phyloP scores from a whole-genome alignment of 2,113 vertebrate genomes.

The Lamprologus ornatipinnis region DNA sequence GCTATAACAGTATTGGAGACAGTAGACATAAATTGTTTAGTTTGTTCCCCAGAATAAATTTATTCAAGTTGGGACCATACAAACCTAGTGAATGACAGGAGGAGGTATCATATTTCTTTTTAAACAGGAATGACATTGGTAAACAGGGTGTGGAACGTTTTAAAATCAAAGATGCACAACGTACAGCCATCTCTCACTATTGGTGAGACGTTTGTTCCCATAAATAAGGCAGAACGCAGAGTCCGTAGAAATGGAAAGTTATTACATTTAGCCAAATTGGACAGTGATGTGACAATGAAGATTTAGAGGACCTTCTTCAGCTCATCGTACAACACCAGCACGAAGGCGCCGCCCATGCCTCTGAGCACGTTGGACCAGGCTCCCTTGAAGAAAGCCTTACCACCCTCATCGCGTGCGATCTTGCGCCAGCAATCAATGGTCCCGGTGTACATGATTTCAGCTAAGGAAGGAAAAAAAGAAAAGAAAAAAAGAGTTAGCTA shows the following conservation, averaged over 20 bases:
- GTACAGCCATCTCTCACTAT: conserved; percentile 60
- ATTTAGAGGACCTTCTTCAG: conserved; percentile 86
- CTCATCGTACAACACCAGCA: conserved; percentile 93
- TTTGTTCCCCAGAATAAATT: conserved; percentile 70
- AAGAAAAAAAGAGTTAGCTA: background rate
- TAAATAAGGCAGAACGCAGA: conserved; percentile 79
- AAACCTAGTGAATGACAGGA: conserved; percentile 61
- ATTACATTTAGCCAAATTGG: conserved; percentile 78
- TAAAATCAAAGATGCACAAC: conserved; percentile 58
- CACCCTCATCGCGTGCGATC: conserved; percentile 84
- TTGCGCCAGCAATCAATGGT: conserved; percentile 94
- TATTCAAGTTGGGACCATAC: conserved; percentile 67
- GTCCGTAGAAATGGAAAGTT: conserved; percentile 78
- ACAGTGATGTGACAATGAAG: conserved; percentile 55
- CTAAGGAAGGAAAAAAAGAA: conserved; percentile 51
- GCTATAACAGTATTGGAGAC: conserved; percentile 33
- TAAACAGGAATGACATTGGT: conserved; percentile 66
- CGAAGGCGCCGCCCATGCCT: conserved; percentile 91
- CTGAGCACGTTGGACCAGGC: conserved; percentile 92
- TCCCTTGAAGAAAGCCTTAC: conserved; percentile 94
- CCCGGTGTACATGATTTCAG: conserved; percentile 91
- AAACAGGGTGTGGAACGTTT: conserved; percentile 52
- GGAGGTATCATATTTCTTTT: conserved; percentile 54
- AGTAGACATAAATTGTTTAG: conserved; percentile 27
- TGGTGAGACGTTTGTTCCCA: conserved; percentile 69